Percentiles rank a stretch among this genome's conserved stretches.
Evolutionary conservation across 2,888 invertebrate species (phyloP).

Genomic region (Drosophila subsilvestris): DNA sequence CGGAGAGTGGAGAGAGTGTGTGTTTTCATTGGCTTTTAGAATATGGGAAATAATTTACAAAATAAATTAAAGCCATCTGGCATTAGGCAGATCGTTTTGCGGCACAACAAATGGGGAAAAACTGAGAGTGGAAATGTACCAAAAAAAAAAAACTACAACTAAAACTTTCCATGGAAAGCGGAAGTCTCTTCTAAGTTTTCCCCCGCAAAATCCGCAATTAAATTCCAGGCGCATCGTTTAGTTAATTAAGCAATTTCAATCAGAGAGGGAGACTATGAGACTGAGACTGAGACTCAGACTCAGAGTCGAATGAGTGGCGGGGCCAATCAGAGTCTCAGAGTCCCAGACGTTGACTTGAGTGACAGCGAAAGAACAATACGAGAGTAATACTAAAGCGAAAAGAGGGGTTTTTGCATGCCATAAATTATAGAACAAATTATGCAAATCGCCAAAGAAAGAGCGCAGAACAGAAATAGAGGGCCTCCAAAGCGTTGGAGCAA

Average conservation of each 20-base stretch:
- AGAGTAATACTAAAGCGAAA: constrained; percentile 43
- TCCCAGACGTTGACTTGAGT: constrained; percentile 17
- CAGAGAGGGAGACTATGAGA: constrained; percentile 46
- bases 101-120: neutral
- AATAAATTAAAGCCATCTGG: constrained; percentile 79
- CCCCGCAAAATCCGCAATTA: constrained; percentile 55
- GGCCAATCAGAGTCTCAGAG: neutral
- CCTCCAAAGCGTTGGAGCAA: constrained; percentile 15
- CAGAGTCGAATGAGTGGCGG: constrained; percentile 16
- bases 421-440: constrained; percentile 81
- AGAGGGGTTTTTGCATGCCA: constrained; percentile 75
- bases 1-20: constrained; percentile 12
- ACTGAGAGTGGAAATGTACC: constrained; percentile 28
- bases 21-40: constrained; percentile 70
- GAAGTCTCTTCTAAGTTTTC: constrained; percentile 38
- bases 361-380: constrained; percentile 40
- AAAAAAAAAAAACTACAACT: constrained; percentile 8
- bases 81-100: constrained; percentile 62
- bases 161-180: constrained; percentile 27
- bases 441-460: constrained; percentile 66
- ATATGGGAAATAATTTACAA: constrained; percentile 76
- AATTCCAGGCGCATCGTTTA: constrained; percentile 83
- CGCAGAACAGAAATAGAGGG: constrained; percentile 18
- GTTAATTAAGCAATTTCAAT: constrained; percentile 83
- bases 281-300: constrained; percentile 14